Percentiles rank a stretch among this genome's conserved stretches.
These are phyloP conservation scores for Polietes domitor DNA, from an alignment of 2,888 invertebrate species.

Conservation along the genomic window DNA sequence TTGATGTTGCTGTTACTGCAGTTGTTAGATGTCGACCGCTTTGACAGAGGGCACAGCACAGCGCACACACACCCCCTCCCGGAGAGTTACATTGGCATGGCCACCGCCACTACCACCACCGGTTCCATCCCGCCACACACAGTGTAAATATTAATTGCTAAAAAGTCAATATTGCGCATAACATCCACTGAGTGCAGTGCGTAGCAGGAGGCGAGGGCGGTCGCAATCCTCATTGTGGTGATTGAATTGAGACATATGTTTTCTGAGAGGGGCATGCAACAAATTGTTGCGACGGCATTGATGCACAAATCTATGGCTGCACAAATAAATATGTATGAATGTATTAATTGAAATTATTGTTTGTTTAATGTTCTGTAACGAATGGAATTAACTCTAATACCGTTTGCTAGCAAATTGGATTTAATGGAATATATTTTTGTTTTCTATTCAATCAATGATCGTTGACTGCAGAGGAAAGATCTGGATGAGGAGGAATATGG, in stretches of 20 bases:
- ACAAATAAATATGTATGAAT: constrained; percentile 2
- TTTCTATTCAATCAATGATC: background rate
- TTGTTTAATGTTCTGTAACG: constrained; percentile 10
- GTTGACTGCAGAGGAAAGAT: too few species aligned
- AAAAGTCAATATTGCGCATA: constrained; percentile 46
- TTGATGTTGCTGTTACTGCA: constrained; percentile 1
- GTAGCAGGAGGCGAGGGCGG: background rate
- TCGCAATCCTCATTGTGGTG: background rate
- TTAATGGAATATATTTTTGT: too few species aligned
- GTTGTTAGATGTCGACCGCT: constrained; percentile 59
- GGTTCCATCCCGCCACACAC: background rate
- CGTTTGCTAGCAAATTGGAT: background rate
- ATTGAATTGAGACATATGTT: constrained; percentile 31
- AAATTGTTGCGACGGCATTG: background rate
- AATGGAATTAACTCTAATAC: background rate
- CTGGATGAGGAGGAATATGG: too few species aligned
- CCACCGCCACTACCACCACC: background rate
- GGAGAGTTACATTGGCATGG: background rate
- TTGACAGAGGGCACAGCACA: constrained; percentile 19
- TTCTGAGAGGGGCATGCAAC: background rate
- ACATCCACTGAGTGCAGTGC: background rate
- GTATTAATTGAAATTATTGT: constrained; percentile 22
- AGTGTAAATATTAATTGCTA: constrained; percentile 49
- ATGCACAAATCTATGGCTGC: background rate
- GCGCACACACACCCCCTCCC: background rate